Evolutionary conservation across 1,140 invertebrate genomes (phyloP), one percentile per base, ranked within the genome.

Genomic region (Drosophila sulfurigaster): DNA sequence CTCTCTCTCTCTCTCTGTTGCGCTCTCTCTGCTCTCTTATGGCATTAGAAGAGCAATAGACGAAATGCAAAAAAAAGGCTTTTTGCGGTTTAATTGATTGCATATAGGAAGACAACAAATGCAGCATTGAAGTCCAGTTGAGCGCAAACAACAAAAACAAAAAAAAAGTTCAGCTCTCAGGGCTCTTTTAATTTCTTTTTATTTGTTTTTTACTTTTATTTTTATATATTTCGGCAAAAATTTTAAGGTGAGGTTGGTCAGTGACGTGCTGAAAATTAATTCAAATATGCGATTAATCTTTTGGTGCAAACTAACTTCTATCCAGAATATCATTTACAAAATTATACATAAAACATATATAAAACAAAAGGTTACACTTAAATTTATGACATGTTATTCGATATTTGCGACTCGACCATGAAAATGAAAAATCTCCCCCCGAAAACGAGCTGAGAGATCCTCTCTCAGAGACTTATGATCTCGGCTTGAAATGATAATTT

Each of bases 241-340:
- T 46, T 68, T 66, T 87, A 82, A 78, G 83, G 73, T 87, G 83
- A 78, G 83, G 83, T 65, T 79, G 83, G 83, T 87, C 83, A 87
- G 83, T 79, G 59, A 72, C 80, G 66, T 54, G 51, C 51, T 35
- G n/a, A 54, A 54, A 54, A 54, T 54, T 54, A 2, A 5, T 15
- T 54, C 5, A 15, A 13, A 28, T 30, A 38, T 10, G 35, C 35
- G 35, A 38, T 2, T 38, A 10, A 60, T 46, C 46, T 69, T 69
- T 69, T 68, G 0, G 5, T 46, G 41, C 52, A 43, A 25, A 48
- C 15, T 45, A 15, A 35, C 30, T 54, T 3, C 41, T 13, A 43
- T 43, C 41, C n/a, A 43, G 41, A 43, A 43, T 43, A n/a, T 43
- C n/a, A 11, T 48, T 48, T 48, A 11, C 16, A 25, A 41, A 57